Evolutionary conservation across 2,113 vertebrate genomes (phyloP).

Genomic region (Hydrochoerus hydrochaeris): DNA sequence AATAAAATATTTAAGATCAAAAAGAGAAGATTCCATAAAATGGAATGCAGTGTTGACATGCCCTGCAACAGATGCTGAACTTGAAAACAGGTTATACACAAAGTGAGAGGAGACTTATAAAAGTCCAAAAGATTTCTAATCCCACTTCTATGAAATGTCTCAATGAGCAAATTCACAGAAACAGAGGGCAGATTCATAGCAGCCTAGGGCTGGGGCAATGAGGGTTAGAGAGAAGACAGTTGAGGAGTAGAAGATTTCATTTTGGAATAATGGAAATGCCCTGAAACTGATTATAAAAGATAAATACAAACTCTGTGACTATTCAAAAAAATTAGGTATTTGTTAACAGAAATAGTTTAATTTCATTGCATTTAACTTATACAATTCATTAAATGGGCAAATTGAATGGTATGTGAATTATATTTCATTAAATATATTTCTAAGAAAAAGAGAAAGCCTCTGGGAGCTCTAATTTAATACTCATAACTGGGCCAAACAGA

Average conservation of each 20-base stretch:
- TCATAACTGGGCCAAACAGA: background rate
- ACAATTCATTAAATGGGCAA: background rate
- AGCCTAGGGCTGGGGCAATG: background rate
- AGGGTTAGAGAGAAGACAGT: accelerated
- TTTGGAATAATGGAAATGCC: background rate
- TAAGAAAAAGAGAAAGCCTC: background rate
- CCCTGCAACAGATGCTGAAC: accelerated
- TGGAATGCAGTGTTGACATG: accelerated
- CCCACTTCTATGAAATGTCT: accelerated
- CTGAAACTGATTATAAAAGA: background rate
- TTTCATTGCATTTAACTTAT: background rate
- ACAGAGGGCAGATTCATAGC: background rate
- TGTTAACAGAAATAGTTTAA: background rate
- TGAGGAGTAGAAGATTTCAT: background rate
- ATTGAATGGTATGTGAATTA: background rate
- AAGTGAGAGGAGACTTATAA: background rate
- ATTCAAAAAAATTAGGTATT: background rate
- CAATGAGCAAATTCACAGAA: no score
- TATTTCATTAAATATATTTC: background rate
- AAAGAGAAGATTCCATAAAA: background rate
- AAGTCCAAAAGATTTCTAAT: accelerated
- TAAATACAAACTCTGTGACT: background rate
- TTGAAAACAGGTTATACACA: accelerated
- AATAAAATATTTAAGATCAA: background rate
- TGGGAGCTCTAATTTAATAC: background rate